These are phyloP conservation scores for Eulemur mongoz DNA, from an alignment of 2,797 vertebrate species.

Conservation along the genomic window DNA sequence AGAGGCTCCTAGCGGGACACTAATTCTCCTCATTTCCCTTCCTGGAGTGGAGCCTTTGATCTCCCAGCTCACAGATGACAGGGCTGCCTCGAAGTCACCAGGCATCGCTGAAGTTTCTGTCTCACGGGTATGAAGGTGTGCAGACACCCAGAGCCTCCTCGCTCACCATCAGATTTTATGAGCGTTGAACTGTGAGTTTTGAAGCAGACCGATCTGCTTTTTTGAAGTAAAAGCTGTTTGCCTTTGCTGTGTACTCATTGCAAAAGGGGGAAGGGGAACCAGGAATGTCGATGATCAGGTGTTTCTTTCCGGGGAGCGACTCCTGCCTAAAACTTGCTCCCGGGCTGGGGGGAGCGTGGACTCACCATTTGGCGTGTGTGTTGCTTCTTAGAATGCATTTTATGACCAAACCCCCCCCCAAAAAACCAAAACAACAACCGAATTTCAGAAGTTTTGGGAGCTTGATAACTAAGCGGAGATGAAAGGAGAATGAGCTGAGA, in stretches of 20 bases:
- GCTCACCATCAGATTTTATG: not conserved
- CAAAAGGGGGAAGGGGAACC: not conserved
- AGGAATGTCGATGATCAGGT: fast-evolving
- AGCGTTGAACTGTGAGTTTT: not conserved
- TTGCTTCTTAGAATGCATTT: constrained; percentile 74
- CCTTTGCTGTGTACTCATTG: not conserved
- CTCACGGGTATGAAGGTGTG: not conserved
- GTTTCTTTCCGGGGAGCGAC: not conserved
- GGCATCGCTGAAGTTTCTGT: not conserved
- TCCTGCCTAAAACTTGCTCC: not conserved
- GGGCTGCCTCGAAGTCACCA: not conserved
- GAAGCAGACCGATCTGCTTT: not conserved
- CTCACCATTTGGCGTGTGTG: constrained; percentile 71
- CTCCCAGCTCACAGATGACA: constrained; percentile 6
- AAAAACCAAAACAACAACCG: not conserved
- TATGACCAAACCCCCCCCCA: constrained; percentile 61
- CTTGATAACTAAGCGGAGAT: constrained; percentile 72
- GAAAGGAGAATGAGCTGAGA: constrained; percentile 81
- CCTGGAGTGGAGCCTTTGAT: constrained; percentile 19
- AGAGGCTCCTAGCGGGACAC: not conserved
- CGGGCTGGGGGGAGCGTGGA: constrained; percentile 38
- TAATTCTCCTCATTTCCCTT: constrained; percentile 24
- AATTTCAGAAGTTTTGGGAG: constrained; percentile 73
- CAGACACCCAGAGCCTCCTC: not conserved
- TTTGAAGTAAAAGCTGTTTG: not conserved